Conservation (phyloP, 2,888 invertebrate species). For the Leucoma salicis region DNA sequence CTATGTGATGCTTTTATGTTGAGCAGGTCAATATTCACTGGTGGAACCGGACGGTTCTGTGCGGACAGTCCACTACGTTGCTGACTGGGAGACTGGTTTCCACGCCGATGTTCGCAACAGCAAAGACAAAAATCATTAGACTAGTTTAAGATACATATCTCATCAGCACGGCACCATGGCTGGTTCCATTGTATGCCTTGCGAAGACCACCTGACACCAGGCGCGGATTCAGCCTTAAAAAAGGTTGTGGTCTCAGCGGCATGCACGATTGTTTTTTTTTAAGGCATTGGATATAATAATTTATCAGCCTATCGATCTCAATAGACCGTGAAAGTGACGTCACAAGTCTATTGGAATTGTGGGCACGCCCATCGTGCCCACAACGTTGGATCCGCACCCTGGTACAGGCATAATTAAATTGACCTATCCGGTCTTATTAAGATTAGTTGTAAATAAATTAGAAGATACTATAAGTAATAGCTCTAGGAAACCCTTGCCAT, state of each 20-base stretch:
- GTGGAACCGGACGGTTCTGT: constrained; percentile 89
- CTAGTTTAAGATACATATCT: constrained; percentile 7
- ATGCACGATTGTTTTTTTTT: too few species aligned
- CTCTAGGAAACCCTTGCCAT: constrained; percentile 23
- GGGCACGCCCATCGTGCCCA: too few species aligned
- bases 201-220: constrained; percentile 24
- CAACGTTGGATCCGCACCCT: too few species aligned
- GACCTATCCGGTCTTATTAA: constrained; percentile 20
- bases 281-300: too few species aligned
- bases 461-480: constrained; percentile 14
- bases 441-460: constrained; percentile 32
- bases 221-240: too few species aligned
- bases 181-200: constrained; percentile 26
- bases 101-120: constrained; percentile 87
- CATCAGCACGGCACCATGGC: constrained; percentile 21
- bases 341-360: too few species aligned
- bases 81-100: constrained; percentile 90
- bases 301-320: too few species aligned
- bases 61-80: constrained; percentile 88
- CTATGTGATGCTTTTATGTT: too few species aligned
- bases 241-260: too few species aligned
- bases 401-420: constrained; percentile 23
- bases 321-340: too few species aligned
- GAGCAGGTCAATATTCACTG: constrained; percentile 82
- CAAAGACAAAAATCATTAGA: constrained; percentile 77